A percentile compares a stretch with the other conserved stretches of the same genome.
These are phyloP conservation scores for Jacana jacana DNA, from an alignment of 2,113 vertebrate species.

Conservation along the genomic window DNA sequence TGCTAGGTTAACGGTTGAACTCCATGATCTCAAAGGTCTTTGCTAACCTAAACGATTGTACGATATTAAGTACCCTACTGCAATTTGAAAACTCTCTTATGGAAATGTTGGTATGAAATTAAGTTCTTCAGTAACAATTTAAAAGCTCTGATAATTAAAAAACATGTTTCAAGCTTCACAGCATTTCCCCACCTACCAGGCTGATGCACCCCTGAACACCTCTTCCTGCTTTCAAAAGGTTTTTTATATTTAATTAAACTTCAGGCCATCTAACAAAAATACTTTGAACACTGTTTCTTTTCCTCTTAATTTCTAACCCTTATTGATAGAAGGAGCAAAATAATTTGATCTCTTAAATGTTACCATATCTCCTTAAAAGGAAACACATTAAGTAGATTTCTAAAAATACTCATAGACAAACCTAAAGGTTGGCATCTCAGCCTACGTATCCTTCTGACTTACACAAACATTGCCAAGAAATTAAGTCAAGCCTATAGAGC, in stretches of 20 bases:
- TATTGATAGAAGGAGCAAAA: background rate
- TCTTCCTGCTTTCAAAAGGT: background rate
- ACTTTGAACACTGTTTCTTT: background rate
- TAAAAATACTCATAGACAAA: background rate
- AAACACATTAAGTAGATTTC: background rate
- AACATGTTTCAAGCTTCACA: background rate
- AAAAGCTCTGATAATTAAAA: background rate
- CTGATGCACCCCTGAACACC: background rate
- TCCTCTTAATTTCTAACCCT: background rate
- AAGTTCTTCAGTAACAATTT: background rate
- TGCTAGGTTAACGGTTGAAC: background rate
- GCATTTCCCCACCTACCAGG: background rate
- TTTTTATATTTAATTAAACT: background rate
- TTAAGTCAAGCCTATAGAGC: background rate
- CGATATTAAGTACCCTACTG: constrained; percentile 4
- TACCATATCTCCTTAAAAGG: background rate
- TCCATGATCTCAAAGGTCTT: background rate
- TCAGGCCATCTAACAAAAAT: background rate
- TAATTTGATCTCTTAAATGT: background rate
- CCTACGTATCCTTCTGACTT: background rate
- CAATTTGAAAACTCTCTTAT: background rate
- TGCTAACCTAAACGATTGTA: background rate
- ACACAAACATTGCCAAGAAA: background rate
- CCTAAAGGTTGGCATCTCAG: background rate
- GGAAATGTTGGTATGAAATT: background rate